Evolutionary conservation across 2,888 invertebrate genomes (phyloP), one percentile per base, ranked within the genome.

Genomic region (Watsonalla binaria): DNA sequence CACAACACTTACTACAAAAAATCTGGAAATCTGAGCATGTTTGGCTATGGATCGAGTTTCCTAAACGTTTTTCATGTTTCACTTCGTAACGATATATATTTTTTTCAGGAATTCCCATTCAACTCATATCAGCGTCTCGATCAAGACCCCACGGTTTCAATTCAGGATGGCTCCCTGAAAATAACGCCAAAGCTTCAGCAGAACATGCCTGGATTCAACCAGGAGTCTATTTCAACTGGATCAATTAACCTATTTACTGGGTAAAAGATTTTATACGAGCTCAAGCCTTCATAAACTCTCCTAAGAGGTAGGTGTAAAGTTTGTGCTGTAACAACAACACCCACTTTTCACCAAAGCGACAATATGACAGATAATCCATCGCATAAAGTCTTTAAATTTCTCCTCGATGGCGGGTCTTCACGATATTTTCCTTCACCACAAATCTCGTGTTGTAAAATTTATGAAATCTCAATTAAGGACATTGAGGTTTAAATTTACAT

Each of bases 101-200:
- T 24, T 34, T 65, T 62, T 0, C 75, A 87, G 86, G 83, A 84
- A 47, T 79, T 72, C 48, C 85, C 87, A 0, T 87, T 86, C 63
- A 77, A 83, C 2, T 84, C 86, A 0, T 87, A 86, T 63, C 86
- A 86, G 62, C 73, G 78, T 0, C 60, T 76, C 6, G 37, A 59
- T 0, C 60, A 61, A 5, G 66, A 74, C 24, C 67, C 74, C 0
- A 74, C 79, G 0, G 81, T 83, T 13, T 62, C 63, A 0, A 70
- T 75, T 0, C 56, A 56, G 0, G 67, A 71, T 6, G 84, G 84
- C 0, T 64, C 69, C 46, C 72, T 88, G 4, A 67, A 66, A 11
- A 82, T 88, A 46, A 51, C 68, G 0, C 82, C 87, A 0, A 72
- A 65, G 5, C 60, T 87, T 6, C 86, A 80, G 53, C 74, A 81